These are phyloP conservation scores for Arenaria interpres DNA, from an alignment of 2,113 vertebrate species.

Conservation along the genomic window DNA sequence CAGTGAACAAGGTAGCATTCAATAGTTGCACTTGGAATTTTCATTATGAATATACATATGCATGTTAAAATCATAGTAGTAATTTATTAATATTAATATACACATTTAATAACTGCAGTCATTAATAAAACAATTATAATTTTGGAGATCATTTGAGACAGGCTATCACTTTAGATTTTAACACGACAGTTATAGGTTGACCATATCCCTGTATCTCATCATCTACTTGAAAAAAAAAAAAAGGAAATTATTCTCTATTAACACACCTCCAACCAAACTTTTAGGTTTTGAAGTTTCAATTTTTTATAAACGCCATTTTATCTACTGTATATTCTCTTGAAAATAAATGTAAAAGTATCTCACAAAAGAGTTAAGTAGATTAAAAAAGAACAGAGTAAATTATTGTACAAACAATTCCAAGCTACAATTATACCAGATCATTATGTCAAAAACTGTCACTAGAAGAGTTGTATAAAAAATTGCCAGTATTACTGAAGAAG, in stretches of 20 bases:
- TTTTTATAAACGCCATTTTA: background rate
- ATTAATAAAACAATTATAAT: background rate
- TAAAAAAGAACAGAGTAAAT: background rate
- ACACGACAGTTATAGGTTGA: background rate
- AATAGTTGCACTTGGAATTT: background rate
- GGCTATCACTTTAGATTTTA: background rate
- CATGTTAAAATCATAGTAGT: background rate
- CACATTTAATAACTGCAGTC: background rate
- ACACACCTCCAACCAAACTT: background rate
- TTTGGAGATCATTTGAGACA: background rate
- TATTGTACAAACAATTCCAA: background rate
- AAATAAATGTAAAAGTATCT: background rate
- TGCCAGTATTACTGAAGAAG: background rate
- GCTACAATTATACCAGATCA: background rate
- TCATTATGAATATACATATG: background rate
- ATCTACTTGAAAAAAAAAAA: background rate
- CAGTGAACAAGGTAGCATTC: background rate
- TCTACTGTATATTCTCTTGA: background rate
- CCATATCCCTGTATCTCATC: background rate
- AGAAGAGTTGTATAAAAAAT: background rate
- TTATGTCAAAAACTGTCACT: background rate
- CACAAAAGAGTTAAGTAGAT: background rate
- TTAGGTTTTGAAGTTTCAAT: background rate
- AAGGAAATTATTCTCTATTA: background rate
- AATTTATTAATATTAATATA: background rate